phyloP scores from a whole-genome alignment of 37 sponge, comb jelly and placozoan genomes.

The Hexactinellida sp. region DNA sequence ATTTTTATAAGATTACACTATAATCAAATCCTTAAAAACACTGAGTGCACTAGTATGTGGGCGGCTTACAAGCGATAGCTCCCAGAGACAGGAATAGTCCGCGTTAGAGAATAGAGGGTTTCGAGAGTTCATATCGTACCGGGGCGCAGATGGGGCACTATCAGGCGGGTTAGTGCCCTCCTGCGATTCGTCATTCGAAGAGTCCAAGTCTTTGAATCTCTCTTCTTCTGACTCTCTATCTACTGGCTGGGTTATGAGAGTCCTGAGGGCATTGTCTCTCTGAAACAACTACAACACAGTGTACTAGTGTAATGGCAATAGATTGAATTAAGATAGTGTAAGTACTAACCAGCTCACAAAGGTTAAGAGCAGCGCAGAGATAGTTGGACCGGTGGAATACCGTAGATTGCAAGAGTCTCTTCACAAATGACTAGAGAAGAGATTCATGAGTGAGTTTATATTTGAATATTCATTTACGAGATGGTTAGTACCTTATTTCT shows the following conservation, averaged over 20 bases:
- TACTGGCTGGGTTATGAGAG: conserved; percentile 3
- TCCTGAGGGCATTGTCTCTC: background rate
- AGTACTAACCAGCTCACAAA: conserved; percentile 62
- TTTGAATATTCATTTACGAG: background rate
- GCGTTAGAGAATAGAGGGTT: conserved; percentile 72
- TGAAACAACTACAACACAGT: background rate
- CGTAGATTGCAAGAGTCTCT: conserved; percentile 66
- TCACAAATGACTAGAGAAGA: conserved; percentile 50
- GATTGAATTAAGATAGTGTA: no score
- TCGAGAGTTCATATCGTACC: background rate
- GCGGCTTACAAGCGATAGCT: conserved; percentile 36
- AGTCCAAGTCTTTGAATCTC: conserved; percentile 39
- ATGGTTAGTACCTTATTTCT: conserved; percentile 49
- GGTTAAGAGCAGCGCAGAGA: conserved; percentile 57
- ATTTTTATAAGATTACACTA: no score
- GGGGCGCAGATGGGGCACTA: background rate
- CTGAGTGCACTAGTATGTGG: no score
- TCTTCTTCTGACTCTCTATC: conserved; percentile 41
- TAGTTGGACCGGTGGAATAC: conserved; percentile 46
- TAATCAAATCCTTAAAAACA: no score
- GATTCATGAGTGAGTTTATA: background rate
- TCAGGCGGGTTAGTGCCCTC: background rate
- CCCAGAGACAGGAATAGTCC: conserved; percentile 70
- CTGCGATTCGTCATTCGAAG: conserved; percentile 2
- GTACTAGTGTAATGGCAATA: no score